These are phyloP conservation scores for Cryptocephalus primarius DNA, from an alignment of 2,888 invertebrate genomes.

Conservation along the genomic window DNA sequence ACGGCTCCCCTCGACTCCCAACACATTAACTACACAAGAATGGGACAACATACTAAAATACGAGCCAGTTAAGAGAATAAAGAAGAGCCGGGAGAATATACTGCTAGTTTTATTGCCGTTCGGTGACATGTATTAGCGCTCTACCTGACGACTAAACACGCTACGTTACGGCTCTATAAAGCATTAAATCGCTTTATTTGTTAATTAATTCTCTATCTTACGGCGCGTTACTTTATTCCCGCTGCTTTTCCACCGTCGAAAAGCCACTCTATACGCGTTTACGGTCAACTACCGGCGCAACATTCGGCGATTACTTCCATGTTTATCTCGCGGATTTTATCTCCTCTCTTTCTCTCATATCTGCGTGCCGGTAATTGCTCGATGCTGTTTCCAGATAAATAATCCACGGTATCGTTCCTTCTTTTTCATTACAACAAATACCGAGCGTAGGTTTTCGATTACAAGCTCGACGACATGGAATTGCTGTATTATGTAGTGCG, in stretches of 20 bases:
- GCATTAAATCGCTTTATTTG: constrained; percentile 35
- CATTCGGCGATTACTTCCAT: too few species aligned
- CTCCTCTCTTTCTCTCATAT: too few species aligned
- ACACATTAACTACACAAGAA: constrained; percentile 35
- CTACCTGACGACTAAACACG: constrained; percentile 32
- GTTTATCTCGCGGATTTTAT: too few species aligned
- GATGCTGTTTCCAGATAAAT: too few species aligned
- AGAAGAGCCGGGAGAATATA: constrained; percentile 34
- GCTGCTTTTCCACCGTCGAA: not conserved
- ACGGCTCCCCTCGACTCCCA: constrained; percentile 33
- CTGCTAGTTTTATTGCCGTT: constrained; percentile 33
- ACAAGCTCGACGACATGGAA: too few species aligned
- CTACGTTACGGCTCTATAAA: constrained; percentile 30
- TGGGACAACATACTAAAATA: constrained; percentile 36
- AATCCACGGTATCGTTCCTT: too few species aligned
- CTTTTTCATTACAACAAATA: too few species aligned
- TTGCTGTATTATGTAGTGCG: too few species aligned
- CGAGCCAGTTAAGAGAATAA: constrained; percentile 38
- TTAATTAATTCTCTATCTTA: constrained; percentile 35
- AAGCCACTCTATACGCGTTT: too few species aligned
- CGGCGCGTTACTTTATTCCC: constrained; percentile 12
- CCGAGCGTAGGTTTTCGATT: too few species aligned
- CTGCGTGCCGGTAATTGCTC: too few species aligned
- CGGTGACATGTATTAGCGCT: constrained; percentile 35
- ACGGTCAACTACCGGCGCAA: too few species aligned